Conservation (phyloP, 2,797 vertebrate species). For the Macropodus opercularis region DNA sequence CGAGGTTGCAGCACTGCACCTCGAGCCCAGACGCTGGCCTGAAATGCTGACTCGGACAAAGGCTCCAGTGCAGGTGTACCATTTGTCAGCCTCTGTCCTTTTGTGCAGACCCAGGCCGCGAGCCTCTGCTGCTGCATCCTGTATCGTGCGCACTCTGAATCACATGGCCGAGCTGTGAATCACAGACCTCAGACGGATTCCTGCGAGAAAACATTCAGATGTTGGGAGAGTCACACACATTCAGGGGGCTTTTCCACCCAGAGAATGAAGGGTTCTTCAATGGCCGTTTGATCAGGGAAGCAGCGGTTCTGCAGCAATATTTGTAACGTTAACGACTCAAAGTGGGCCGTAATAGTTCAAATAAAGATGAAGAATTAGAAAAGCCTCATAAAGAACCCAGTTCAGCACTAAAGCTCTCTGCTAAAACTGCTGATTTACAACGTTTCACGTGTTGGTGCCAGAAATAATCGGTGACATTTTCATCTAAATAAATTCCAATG, state of each 20-base stretch:
- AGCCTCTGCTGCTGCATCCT: constrained; percentile 32
- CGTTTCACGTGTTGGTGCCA: constrained; percentile 32
- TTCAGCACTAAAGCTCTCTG: constrained; percentile 31
- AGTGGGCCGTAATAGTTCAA: constrained; percentile 43
- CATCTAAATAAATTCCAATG: constrained; percentile 23
- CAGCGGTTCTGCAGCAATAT: constrained; percentile 16
- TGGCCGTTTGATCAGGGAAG: constrained; percentile 37
- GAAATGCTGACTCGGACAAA: constrained; percentile 60
- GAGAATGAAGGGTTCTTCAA: constrained; percentile 35
- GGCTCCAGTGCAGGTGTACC: constrained; percentile 58
- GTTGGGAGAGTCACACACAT: constrained; percentile 43
- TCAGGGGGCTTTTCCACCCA: constrained; percentile 24
- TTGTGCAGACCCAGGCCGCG: constrained; percentile 38
- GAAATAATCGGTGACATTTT: constrained; percentile 43
- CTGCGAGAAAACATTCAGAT: constrained; percentile 51
- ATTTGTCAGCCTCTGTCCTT: constrained; percentile 56
- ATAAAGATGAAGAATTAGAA: constrained; percentile 49
- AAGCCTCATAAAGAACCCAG: constrained; percentile 48
- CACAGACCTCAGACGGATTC: constrained; percentile 65
- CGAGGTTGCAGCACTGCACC: constrained; percentile 31
- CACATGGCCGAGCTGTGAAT: constrained; percentile 54
- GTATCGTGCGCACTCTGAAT: constrained; percentile 51
- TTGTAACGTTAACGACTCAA: constrained; percentile 54
- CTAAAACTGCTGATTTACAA: constrained; percentile 51
- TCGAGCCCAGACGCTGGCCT: constrained; percentile 15